Percentiles rank a stretch among this genome's conserved stretches.
Evolutionary conservation across 2,113 vertebrate species (phyloP).

Genomic region (Catharus fuscescens): DNA sequence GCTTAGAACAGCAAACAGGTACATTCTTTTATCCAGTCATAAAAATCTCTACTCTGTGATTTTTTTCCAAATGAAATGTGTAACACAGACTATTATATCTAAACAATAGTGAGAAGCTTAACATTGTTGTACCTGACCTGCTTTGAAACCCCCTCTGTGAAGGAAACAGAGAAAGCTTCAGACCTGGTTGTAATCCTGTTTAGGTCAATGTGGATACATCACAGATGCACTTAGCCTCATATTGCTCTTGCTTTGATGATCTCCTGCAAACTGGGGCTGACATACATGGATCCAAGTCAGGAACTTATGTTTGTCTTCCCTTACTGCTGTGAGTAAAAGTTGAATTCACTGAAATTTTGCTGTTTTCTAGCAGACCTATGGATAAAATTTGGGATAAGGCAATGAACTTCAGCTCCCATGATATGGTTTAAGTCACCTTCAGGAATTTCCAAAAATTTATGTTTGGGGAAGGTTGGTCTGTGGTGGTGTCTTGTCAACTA

Average conservation of each 20-base stretch:
- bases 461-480: not conserved
- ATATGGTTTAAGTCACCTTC: not conserved
- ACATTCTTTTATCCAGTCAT: not conserved
- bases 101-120: not conserved
- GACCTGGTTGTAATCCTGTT: not conserved
- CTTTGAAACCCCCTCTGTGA: conserved; percentile 1
- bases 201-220: not conserved
- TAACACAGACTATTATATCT: not conserved
- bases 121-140: not conserved
- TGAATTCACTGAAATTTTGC: not conserved
- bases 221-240: not conserved
- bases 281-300: not conserved
- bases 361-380: not conserved
- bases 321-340: not conserved
- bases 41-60: not conserved
- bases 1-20: not conserved
- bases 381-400: not conserved
- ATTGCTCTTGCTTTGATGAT: not conserved
- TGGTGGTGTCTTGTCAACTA: not conserved
- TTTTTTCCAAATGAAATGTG: not conserved
- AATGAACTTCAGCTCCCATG: not conserved
- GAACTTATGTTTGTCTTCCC: not conserved
- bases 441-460: not conserved
- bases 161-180: not conserved
- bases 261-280: not conserved